phyloP scores from a whole-genome alignment of 2,888 invertebrate species.

The Thumatha senex region DNA sequence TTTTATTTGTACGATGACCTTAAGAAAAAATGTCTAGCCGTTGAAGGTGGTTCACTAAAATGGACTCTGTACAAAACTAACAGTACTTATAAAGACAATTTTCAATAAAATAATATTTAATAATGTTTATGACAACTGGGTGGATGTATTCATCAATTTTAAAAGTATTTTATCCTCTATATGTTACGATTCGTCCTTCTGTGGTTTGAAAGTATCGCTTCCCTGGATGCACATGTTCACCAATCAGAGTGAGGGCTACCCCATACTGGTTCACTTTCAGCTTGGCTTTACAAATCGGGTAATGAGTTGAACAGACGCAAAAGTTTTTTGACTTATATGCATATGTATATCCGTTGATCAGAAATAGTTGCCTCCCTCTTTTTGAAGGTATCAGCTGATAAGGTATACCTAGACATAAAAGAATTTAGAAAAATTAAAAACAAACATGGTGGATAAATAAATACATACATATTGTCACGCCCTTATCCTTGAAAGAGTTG shows the following conservation, averaged over 20 bases:
- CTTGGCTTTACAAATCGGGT: slow-evolving; percentile 30
- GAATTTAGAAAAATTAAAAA: neutral
- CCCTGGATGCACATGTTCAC: slow-evolving; percentile 23
- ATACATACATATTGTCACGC: neutral
- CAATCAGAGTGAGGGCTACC: slow-evolving; percentile 8
- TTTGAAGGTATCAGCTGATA: slow-evolving; percentile 17
- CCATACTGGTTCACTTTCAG: slow-evolving; percentile 16
- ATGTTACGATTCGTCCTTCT: neutral
- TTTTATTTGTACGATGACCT: too few species aligned
- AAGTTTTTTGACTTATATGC: slow-evolving; percentile 14
- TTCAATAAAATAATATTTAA: too few species aligned
- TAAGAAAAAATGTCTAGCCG: too few species aligned
- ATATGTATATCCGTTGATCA: slow-evolving; percentile 42
- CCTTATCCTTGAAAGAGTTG: too few species aligned
- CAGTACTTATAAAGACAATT: too few species aligned
- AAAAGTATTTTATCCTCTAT: neutral
- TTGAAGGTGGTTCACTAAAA: too few species aligned
- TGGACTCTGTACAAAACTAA: too few species aligned
- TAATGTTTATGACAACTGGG: too few species aligned
- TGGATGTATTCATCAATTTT: too few species aligned
- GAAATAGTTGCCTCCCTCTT: slow-evolving; percentile 34
- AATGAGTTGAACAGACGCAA: slow-evolving; percentile 33
- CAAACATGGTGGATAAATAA: neutral
- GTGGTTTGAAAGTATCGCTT: slow-evolving; percentile 3
- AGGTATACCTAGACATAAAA: slow-evolving; percentile 9